Conservation (phyloP, 1,140 invertebrate genomes). For the Zaprionus vittiger region DNA sequence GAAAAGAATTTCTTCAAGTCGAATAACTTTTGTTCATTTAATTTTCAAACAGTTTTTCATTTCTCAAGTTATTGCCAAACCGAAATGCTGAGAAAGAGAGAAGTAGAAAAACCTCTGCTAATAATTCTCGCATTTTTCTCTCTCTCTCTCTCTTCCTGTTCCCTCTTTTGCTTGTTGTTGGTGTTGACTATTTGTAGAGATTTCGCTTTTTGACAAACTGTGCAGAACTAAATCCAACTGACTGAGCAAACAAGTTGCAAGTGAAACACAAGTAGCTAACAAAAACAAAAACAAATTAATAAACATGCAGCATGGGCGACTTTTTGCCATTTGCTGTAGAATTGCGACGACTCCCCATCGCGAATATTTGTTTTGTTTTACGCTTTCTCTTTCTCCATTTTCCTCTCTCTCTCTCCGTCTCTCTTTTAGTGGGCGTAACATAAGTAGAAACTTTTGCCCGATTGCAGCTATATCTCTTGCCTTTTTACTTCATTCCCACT, state of each 20-base stretch:
- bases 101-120: slow-evolving; percentile 41
- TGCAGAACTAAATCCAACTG: slow-evolving; percentile 60
- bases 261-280: slow-evolving; percentile 33
- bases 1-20: not conserved
- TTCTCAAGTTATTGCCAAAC: slow-evolving; percentile 12
- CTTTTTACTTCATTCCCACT: not conserved
- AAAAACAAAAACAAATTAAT: slow-evolving; percentile 64
- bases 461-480: slow-evolving; percentile 5
- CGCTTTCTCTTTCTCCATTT: slow-evolving; percentile 28
- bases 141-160: not conserved
- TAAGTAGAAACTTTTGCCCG: slow-evolving; percentile 11
- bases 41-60: slow-evolving; percentile 3
- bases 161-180: slow-evolving; percentile 35
- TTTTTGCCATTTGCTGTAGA: slow-evolving; percentile 62
- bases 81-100: not conserved
- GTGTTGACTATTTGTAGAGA: slow-evolving; percentile 27
- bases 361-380: slow-evolving; percentile 26
- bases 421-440: slow-evolving; percentile 35
- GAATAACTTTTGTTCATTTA: not conserved
- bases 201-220: slow-evolving; percentile 49
- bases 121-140: slow-evolving; percentile 56
- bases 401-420: not conserved
- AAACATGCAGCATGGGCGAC: slow-evolving; percentile 58
- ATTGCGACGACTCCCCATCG: slow-evolving; percentile 21
- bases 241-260: slow-evolving; percentile 64